Conservation (phyloP, 2,888 invertebrate species). For the Tipula lateralis region DNA sequence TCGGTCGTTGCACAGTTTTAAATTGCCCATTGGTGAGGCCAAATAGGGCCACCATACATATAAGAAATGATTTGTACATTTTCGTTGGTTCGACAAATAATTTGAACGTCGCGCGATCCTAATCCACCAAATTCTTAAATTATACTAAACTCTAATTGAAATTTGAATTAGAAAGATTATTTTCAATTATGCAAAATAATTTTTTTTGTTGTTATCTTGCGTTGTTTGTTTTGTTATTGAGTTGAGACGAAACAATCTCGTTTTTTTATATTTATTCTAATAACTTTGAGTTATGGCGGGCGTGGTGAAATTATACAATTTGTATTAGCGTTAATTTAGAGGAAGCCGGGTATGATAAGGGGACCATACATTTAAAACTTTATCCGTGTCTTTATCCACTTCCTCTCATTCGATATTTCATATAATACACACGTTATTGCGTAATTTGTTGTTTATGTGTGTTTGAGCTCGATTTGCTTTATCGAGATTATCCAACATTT, state of each 20-base stretch:
- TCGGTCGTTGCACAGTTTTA: neutral
- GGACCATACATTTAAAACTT: neutral
- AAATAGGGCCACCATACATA: neutral
- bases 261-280: neutral
- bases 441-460: neutral
- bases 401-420: neutral
- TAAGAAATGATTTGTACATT: neutral
- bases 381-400: neutral
- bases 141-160: neutral
- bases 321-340: neutral
- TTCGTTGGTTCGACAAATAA: neutral
- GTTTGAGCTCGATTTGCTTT: neutral
- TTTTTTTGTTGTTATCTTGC: neutral
- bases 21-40: neutral
- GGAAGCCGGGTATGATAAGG: neutral
- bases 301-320: neutral
- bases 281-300: neutral
- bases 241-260: neutral
- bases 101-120: neutral
- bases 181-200: neutral
- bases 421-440: neutral
- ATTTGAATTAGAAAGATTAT: neutral
- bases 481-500: too few relatives aligned
- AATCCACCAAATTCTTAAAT: neutral
- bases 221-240: neutral